Conservation (phyloP, 1,140 invertebrate species). For the Eueides isabella region DNA sequence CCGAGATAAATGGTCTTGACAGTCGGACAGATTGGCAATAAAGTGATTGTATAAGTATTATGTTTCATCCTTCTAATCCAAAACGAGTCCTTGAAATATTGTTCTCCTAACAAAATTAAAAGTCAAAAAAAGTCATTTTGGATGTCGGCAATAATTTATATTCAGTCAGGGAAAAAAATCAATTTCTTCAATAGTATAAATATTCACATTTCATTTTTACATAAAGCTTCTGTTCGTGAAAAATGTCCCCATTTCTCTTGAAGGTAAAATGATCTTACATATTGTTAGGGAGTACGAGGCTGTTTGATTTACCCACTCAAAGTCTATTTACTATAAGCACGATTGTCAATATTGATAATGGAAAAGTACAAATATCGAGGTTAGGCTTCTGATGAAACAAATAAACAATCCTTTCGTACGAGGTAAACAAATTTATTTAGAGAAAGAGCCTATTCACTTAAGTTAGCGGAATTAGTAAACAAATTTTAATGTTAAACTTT, state of each 20-base stretch:
- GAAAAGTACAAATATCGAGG: slow-evolving; percentile 22
- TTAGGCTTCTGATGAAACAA: slow-evolving; percentile 15
- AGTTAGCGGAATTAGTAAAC: neutral
- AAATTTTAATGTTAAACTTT: neutral
- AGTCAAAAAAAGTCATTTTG: slow-evolving; percentile 10
- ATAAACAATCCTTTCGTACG: slow-evolving; percentile 14
- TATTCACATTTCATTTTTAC: slow-evolving; percentile 32
- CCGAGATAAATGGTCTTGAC: no score
- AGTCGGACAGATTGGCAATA: no score
- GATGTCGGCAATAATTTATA: slow-evolving; percentile 23
- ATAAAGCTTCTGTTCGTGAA: slow-evolving; percentile 38
- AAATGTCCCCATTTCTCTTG: slow-evolving; percentile 38
- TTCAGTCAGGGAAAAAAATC: slow-evolving; percentile 34
- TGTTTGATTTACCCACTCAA: slow-evolving; percentile 37
- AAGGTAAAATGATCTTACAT: slow-evolving; percentile 38
- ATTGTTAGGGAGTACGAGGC: slow-evolving; percentile 33
- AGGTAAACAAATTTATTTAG: neutral
- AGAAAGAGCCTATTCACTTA: neutral
- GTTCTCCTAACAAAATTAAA: neutral
- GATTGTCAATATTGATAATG: slow-evolving; percentile 36
- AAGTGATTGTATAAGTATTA: no score
- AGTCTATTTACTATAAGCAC: slow-evolving; percentile 36
- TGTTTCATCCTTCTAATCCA: no score
- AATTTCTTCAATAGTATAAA: slow-evolving; percentile 32
- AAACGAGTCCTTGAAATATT: no score